Conservation (phyloP, 2,797 vertebrate genomes). For the Moxostoma hubbsi region DNA sequence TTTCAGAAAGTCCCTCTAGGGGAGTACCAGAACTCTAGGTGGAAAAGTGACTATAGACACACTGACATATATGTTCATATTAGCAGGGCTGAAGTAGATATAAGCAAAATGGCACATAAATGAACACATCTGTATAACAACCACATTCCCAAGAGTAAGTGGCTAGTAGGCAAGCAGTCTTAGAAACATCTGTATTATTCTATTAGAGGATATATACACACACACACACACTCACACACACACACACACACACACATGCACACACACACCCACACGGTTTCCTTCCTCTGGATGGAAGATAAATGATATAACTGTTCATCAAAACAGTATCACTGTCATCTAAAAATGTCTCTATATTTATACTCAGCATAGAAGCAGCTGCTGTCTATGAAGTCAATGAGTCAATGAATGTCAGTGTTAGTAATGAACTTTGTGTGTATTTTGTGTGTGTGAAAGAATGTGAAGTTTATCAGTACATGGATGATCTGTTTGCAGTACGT, state of each 20-base stretch:
- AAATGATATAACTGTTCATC: neutral
- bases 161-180: constrained; percentile 17
- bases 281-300: neutral
- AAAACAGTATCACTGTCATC: neutral
- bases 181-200: constrained; percentile 37
- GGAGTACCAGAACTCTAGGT: no score
- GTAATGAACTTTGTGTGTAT: neutral
- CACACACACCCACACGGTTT: neutral
- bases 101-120: constrained; percentile 22
- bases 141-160: constrained; percentile 28
- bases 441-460: neutral
- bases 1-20: no score
- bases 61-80: no score
- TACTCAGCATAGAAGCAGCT: neutral
- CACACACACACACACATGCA: neutral
- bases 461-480: neutral
- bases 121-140: constrained; percentile 55
- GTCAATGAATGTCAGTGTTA: neutral
- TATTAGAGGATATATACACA: constrained; percentile 12
- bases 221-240: neutral
- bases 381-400: neutral
- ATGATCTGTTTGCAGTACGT: neutral
- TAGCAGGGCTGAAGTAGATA: no score
- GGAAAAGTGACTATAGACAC: no score
- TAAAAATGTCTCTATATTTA: neutral